A percentile compares a stretch with the other conserved stretches of the same genome.
Conservation (phyloP, 2,797 vertebrate species). For the Eurystomus glaucurus region DNA sequence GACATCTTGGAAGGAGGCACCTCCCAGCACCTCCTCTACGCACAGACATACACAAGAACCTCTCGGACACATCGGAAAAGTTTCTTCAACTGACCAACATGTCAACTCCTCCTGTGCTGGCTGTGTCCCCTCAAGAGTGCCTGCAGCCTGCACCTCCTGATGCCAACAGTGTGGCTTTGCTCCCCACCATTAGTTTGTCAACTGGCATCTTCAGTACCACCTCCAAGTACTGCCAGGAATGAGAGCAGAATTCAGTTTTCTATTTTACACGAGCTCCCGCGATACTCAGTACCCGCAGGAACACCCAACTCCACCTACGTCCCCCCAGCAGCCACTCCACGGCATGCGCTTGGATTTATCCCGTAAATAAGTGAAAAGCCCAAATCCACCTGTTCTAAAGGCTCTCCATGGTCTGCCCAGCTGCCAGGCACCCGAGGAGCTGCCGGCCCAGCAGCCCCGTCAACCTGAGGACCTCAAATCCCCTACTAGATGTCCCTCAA, state of each 20-base stretch:
- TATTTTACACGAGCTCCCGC: neutral
- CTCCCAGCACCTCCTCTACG: neutral
- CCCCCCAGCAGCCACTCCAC: neutral
- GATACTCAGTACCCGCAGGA: accelerated
- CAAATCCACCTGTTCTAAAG: conserved; percentile 17
- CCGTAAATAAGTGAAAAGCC: neutral
- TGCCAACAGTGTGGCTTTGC: accelerated
- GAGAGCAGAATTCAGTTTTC: neutral
- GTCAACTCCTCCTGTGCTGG: accelerated
- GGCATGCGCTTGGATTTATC: neutral
- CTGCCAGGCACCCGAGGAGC: neutral
- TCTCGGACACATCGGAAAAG: neutral
- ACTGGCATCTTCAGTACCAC: neutral
- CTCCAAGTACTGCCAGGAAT: neutral
- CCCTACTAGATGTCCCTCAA: neutral
- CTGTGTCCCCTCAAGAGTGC: accelerated
- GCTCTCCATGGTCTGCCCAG: neutral
- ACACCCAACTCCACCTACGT: neutral
- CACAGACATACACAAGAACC: neutral
- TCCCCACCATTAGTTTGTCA: neutral
- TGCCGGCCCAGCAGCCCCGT: accelerated
- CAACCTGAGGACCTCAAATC: neutral
- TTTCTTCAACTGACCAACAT: neutral
- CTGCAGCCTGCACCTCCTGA: neutral
- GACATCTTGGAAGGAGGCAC: neutral